Base-by-base conservation (phyloP, 2,113 vertebrate species). In the Hoplias malabaricus region DNA sequence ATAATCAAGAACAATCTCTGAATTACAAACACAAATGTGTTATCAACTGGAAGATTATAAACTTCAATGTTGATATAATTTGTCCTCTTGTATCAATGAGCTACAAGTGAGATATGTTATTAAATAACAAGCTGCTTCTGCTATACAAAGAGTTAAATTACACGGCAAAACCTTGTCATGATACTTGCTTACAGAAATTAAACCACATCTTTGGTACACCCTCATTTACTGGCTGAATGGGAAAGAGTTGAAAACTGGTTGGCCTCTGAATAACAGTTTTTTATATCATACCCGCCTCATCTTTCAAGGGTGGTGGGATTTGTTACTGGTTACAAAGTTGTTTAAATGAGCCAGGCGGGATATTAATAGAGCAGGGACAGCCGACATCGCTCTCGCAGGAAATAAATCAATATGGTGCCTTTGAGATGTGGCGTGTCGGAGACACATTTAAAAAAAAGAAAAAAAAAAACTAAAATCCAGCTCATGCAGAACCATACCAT, bases 391-490 rank as follows among this genome's bases (percentile, higher is more conserved):
- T 80, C 82, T 86, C 74, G 2, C 75, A 82, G 84, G 70, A 75
- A 88, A 86, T 71, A 34, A 86, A 93, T 90, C 88, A 86, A 90
- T 89, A 87, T 69, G 65, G 75, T 77, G 84, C 84, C 77, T 69
- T 75, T 81, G 86, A 81, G 75, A 85, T 63, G 46, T 42, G 33
- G 68, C 33, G 40, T 66, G 69, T 75, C 40, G 53, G 69, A 77
- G 42, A 66, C 14, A 27, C n/a, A n/a, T 50, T 43, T 57, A 23
- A 54, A 63, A 69, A 75, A n/a, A n/a, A n/a, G n/a, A n/a, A n/a
- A n/a, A n/a, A n/a, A n/a, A n/a, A n/a, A n/a, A n/a, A n/a, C n/a
- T n/a, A n/a, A n/a, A n/a, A 23, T 12, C 50, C 34, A 19, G 36
- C 43, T 34, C 21, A 29, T 40, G 9, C 19, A 75, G 57, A 84